Base-by-base conservation (phyloP, 2,888 invertebrate genomes). In the Quadroppia sp. region DNA sequence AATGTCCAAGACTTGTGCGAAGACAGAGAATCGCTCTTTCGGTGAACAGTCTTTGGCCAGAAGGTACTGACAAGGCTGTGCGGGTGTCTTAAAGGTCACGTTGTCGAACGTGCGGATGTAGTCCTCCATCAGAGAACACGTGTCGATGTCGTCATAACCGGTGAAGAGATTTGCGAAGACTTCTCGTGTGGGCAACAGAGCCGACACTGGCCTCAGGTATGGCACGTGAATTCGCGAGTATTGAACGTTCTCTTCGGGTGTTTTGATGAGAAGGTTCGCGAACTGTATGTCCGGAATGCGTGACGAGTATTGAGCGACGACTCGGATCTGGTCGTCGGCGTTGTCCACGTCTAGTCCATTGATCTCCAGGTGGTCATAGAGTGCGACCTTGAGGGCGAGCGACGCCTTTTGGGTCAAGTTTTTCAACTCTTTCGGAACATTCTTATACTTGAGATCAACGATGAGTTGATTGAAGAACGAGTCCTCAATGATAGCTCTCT, bases 391-490 rank as follows among this genome's bases (percentile, higher is more conserved):
- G 53, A 76, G n/a, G 20, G 75, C 75, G 0, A 71, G 4, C 15
- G 73, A 72, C 6, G 74, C 6, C 45, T 73, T 74, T n/a, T 67
- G 23, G 3, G 64, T 71, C 7, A 61, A 50, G 67, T 76, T 76
- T 1, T 53, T 13, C 17, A 75, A 13, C 30, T 69, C 28, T 17
- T 25, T 30, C 1, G 40, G 42, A 15, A 75, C 56, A 15, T 72
- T 20, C 15, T 73, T 32, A 71, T 70, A 78, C 17, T 73, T 23
- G 20, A 74, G 6, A 48, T 64, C 56, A 23, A 76, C n/a, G 2
- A n/a, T 61, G 13, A 74, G 17, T 30, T 72, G 72, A 71, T 77
- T 77, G 75, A 75, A 78, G 42, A 74, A 76, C 32, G 76, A 50
- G 4, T 71, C 23, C 53, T 77, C 76, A 20, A 61, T 56, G 20